Evolutionary conservation across 2,113 vertebrate genomes (phyloP), one percentile per base, ranked within the genome.

Genomic region (Cavia aperea): DNA sequence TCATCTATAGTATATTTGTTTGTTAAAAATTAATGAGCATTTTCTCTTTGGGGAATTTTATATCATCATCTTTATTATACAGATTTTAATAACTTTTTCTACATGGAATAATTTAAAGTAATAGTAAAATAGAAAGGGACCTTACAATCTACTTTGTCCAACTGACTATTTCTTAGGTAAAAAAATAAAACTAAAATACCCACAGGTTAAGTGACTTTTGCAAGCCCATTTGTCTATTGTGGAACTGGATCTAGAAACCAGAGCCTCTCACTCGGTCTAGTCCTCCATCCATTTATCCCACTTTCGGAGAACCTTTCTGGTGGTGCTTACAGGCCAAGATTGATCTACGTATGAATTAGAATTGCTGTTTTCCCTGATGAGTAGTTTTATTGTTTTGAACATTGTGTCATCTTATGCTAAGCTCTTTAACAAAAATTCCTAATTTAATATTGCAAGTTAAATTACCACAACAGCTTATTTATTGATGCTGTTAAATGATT

Each of bases 371-470:
- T 75, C 46, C 62, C 16, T 87, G 54, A 62, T 82, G 58, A 49
- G 73, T 96, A 21, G n/a, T 75, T 75, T 90, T 87, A 94, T 84
- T 86, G 78, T 92, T 92, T 84, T 49, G 58, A 94, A 87, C 63
- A 93, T 4, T 70, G 60, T 10, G 43, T 92, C 95, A 88, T 94
- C 43, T 93, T 92, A 95, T 73, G 87, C 46, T 77, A 78, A 95
- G 79, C 93, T 89, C 46, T 56, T 78, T 26, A 93, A 75, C 39
- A 91, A 95, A 95, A 93, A 33, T 46, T 93, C 39, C 65, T 90
- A 75, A 90, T 39, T 39, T 49, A 54, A 87, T 87, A 75, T 66
- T 92, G 10, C 2, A 89, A 91, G 51, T 65, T 58, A 85, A n/a
- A 72, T 86, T 88, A 84, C 23, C 29, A 31, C 54, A 21, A 7